phyloP scores from a whole-genome alignment of 2,113 vertebrate genomes.

The Ctenodactylus gundi region DNA sequence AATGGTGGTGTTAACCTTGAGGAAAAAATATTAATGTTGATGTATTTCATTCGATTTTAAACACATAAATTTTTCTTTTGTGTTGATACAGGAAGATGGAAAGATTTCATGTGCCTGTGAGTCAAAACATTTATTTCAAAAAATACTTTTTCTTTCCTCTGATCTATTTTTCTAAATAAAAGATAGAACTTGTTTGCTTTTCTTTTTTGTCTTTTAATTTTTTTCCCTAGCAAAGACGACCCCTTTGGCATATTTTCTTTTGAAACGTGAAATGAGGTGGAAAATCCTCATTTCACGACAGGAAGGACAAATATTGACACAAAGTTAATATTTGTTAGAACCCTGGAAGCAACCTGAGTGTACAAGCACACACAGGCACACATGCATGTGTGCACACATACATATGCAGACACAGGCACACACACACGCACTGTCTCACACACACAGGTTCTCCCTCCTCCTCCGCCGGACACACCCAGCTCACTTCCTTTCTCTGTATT shows the following conservation, averaged over 20 bases:
- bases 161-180: conserved; percentile 86
- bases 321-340: conserved; percentile 87
- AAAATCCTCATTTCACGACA: conserved; percentile 90
- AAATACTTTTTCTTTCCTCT: conserved; percentile 68
- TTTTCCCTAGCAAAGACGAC: conserved; percentile 78
- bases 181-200: conserved; percentile 72
- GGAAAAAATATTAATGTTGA: conserved; percentile 86
- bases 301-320: conserved; percentile 89
- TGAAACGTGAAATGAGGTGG: conserved; percentile 89
- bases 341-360: conserved; percentile 82
- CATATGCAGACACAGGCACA: neutral
- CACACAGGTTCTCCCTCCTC: neutral
- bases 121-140: conserved; percentile 85
- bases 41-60: conserved; percentile 86
- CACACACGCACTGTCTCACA: neutral
- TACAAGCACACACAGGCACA: neutral
- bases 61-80: conserved; percentile 80
- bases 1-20: conserved; percentile 83
- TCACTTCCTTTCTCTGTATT: neutral
- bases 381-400: neutral
- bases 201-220: conserved; percentile 52
- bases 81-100: conserved; percentile 69
- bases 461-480: neutral
- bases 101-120: conserved; percentile 82
- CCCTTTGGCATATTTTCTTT: conserved; percentile 85